Evolutionary conservation across 2,113 vertebrate genomes (phyloP), one percentile per base, ranked within the genome.

Genomic region (Otolemur garnettii): DNA sequence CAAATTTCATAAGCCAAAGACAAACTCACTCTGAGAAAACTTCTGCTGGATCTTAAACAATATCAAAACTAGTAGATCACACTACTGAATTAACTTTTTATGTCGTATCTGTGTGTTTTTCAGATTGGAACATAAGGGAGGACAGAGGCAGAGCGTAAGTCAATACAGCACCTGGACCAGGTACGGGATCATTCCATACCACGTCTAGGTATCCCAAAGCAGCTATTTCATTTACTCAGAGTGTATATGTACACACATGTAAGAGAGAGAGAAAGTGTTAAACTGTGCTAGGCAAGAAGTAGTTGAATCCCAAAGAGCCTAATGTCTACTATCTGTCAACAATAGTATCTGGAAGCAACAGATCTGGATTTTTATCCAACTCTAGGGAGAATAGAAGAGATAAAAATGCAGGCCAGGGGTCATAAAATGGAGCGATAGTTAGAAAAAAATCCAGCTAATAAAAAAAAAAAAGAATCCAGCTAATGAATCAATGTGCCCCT

Each of bases 71-170:
- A 38, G 33, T 9, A 87, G 50, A 57, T 66, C 26, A 87, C 18
- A 69, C 2, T 35, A 38, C 14, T 86, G n/a, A 83, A 62, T 24
- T 86, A 57, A 90, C 19, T 38, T 91, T 82, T 87, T 91, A 45
- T 80, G 66, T 78, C 82, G 82, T 75, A 69, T n/a, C 24, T 86
- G 38, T 74, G 79, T 75, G n/a, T 68, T 93, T 33, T 74, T 86
- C 69, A 83, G 11, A 71, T 12, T 26, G 33, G 33, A 66, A 84
- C 38, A 62, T 0, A 38, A 78, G 17, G 8, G 24, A 24, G 87
- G 53, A 19, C 45, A 87, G 38, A 96, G 42, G 80, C 26, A 83
- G 55, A 87, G 50, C 21, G 57, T 62, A n/a, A 4, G 53, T 53
- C 19, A 79, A 14, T 77, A 28, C 15, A 12, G 62, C 57, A 89